phyloP scores from a whole-genome alignment of 1,140 invertebrate species.

The Caerostris darwini region DNA sequence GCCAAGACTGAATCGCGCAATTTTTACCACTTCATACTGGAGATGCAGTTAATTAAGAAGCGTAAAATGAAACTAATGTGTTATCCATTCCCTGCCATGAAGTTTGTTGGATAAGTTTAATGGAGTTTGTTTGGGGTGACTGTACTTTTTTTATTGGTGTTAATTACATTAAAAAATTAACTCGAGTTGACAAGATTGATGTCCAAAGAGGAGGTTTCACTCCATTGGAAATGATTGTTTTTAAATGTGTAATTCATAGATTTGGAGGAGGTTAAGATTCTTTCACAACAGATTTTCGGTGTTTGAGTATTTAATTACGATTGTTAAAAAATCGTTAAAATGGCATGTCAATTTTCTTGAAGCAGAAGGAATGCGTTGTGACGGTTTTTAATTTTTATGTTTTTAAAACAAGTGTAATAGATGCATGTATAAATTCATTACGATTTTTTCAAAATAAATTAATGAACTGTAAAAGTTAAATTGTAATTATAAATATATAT shows the following conservation, averaged over 20 bases:
- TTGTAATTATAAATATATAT: no score
- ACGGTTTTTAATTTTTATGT: no score
- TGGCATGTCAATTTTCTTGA: no score
- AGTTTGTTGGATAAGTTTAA: constrained; percentile 42
- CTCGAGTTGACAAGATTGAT: not conserved
- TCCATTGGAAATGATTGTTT: not conserved
- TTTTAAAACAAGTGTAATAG: no score
- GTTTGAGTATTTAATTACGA: not conserved
- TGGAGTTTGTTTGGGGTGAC: constrained; percentile 41
- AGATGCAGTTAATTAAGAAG: constrained; percentile 47
- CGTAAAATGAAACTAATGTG: constrained; percentile 40
- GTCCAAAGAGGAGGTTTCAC: not conserved
- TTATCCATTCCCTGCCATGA: constrained; percentile 34
- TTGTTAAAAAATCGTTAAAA: not conserved
- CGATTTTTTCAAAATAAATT: no score
- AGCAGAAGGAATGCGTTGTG: no score
- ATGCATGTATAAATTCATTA: no score
- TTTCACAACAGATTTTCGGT: not conserved
- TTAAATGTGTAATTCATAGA: no score
- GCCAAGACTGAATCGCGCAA: constrained; percentile 13
- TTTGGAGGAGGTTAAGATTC: no score
- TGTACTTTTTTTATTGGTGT: constrained; percentile 5
- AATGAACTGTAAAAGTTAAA: no score
- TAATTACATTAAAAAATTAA: constrained; percentile 18
- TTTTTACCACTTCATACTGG: constrained; percentile 25